Conservation (phyloP, 2,888 invertebrate species). For the Leptinotarsa peninsularis region DNA sequence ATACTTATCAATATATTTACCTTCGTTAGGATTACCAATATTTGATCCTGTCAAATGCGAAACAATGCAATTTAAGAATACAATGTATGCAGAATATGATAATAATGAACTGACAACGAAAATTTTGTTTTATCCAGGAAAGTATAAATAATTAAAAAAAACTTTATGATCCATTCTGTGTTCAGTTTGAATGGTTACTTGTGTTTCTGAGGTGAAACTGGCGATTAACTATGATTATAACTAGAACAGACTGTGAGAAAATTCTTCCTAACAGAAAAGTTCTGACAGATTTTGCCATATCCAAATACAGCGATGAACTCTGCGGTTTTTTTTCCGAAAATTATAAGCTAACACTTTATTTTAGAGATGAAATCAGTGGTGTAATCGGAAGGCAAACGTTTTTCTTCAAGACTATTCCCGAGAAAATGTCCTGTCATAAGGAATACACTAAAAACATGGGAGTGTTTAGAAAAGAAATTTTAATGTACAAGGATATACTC, state of each 20-base stretch:
- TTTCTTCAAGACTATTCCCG: background rate
- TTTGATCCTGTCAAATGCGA: constrained; percentile 32
- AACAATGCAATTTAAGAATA: constrained; percentile 41
- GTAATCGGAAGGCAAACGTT: background rate
- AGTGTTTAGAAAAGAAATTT: background rate
- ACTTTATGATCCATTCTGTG: too few relatives aligned
- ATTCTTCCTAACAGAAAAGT: background rate
- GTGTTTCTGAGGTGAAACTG: background rate
- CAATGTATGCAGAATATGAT: constrained; percentile 26
- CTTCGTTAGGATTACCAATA: background rate
- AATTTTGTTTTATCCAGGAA: background rate
- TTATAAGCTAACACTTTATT: background rate
- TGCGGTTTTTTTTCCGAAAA: background rate
- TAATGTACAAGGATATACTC: background rate
- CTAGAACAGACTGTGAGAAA: background rate
- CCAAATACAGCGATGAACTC: background rate
- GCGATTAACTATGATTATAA: background rate
- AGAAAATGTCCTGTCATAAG: background rate
- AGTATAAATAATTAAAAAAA: background rate
- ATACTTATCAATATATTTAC: too few relatives aligned
- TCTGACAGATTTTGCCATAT: background rate
- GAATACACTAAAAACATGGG: background rate
- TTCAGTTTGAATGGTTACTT: background rate
- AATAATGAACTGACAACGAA: background rate
- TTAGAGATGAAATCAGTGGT: background rate